Evolutionary conservation across 1,140 invertebrate species (phyloP), one percentile per base, ranked within the genome.

Genomic region (Eriosoma lanigerum): DNA sequence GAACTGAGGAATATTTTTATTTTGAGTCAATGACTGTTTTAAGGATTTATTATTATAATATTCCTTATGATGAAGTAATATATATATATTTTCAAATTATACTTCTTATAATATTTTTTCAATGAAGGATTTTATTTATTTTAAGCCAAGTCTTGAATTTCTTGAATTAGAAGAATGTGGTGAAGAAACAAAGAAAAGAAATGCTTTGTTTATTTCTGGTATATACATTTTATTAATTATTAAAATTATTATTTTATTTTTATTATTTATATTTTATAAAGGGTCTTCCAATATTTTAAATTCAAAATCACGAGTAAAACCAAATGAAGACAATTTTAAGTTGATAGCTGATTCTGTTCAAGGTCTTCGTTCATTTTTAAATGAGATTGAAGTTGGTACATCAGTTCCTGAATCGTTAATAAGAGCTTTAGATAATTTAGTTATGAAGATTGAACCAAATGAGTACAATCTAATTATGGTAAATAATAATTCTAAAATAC

Each of bases 271-370:
- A 24, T 60, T 64, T 56, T 38, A 44, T 29, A 6, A n/a, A 62
- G 56, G n/a, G 62, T 13, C 44, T 66, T 48, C 38, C 26, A 26
- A 12, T 17, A 21, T 13, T 66, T 81, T 72, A 21, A 2, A 8
- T 46, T 13, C 52, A 24, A 50, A 17, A 9, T 60, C 24, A 44
- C 52, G 46, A 46, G 60, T 60, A 9, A 50, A 50, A 48, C 54
- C 54, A 29, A 76, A 70, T 8, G 24, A 46, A 56, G 68, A 73
- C 12, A 5, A 78, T 81, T 81, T 81, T 66, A 64, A 81, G 52
- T 24, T 81, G 19, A 64, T 81, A 17, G 81, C 81, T 26, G 73
- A 81, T 29, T 81, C 81, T 12, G 62, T 68, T 10, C 58, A 81
- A 76, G 60, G 72, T 13, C 44, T 81, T 10, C 72, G 81, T 13